Evolutionary conservation across 2,888 invertebrate species (phyloP), one percentile per base, ranked within the genome.

Genomic region (Eretmocerus hayati): DNA sequence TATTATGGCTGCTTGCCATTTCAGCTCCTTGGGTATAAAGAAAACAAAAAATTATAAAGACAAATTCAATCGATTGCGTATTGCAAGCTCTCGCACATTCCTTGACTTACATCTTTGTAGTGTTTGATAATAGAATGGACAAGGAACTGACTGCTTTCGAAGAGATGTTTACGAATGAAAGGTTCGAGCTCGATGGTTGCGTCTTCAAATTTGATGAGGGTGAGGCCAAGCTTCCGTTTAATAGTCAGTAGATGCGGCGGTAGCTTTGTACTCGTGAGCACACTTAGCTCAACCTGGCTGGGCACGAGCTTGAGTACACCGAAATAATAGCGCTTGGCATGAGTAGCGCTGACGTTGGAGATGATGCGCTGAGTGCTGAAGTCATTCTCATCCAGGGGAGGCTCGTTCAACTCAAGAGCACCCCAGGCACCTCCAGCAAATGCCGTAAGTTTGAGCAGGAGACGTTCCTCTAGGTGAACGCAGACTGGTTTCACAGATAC

Each of bases 1-100:
- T 64, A 99, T 96, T 58, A 88, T 87, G 5, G 90, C 90, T 5
- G 95, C 94, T 74, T 99, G 96, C 82, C 94, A 90, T 66, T 89
- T 87, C 42, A 97, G 71, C 72, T 94, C 91, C 82, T 89, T 37
- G 53, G 50, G 36, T 3, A 31, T 33, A 23, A 38, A 39, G 31
- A 9, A 32, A 36, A 38, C 33, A 37, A 47, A 6, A 26, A 6
- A 11, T 26, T 33, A 2, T 40, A 22, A 21, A 19, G 15, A 15
- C 39, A 30, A 43, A 21, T 9, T 26, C 6, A 26, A 26, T 26
- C 8, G 11, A 6, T 9, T 26, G 26, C 18, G 26, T 38, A 19
- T 31, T 30, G 8, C 4, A 2, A n/a, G 21, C 19, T 33, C 31
- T 13, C 13, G 31, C 19, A 13, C 4, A n/a, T 16, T 15, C 15